Conservation (phyloP, 2,113 vertebrate species). For the Python bivittatus region DNA sequence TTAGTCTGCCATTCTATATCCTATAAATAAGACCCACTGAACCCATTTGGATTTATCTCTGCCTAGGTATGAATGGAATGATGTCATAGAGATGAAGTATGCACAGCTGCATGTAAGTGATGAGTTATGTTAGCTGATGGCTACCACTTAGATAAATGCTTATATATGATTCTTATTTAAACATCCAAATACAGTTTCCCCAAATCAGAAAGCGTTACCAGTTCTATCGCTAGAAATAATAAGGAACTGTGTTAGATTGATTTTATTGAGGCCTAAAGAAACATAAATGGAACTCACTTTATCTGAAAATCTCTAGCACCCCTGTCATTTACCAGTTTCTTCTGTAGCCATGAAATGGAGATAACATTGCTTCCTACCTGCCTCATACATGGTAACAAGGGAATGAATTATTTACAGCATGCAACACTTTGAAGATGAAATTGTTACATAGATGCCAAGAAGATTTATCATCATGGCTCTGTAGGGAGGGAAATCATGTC, state of each 20-base stretch:
- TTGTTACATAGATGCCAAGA: conserved; percentile 11
- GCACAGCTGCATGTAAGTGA: not conserved
- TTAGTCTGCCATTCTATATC: not conserved
- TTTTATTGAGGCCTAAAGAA: not conserved
- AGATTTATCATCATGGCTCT: conserved; percentile 8
- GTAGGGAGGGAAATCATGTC: conserved; percentile 9
- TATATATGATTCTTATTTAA: not conserved
- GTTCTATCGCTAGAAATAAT: not conserved
- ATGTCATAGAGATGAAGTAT: not conserved
- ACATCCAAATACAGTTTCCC: not conserved
- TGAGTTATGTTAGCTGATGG: not conserved
- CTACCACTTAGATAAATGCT: not conserved
- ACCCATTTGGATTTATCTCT: not conserved
- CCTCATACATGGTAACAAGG: not conserved
- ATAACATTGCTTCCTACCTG: conserved; percentile 19
- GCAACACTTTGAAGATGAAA: not conserved
- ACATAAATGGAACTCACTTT: not conserved
- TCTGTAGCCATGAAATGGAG: conserved; percentile 16
- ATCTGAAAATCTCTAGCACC: not conserved
- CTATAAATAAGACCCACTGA: not conserved
- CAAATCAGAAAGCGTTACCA: not conserved
- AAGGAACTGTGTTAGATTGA: not conserved
- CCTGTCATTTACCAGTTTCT: not conserved
- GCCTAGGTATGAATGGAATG: not conserved
- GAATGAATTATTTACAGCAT: conserved; percentile 34